Evolutionary conservation across 2,797 vertebrate genomes (phyloP), one percentile per base, ranked within the genome.

Genomic region (Coendou prehensilis): DNA sequence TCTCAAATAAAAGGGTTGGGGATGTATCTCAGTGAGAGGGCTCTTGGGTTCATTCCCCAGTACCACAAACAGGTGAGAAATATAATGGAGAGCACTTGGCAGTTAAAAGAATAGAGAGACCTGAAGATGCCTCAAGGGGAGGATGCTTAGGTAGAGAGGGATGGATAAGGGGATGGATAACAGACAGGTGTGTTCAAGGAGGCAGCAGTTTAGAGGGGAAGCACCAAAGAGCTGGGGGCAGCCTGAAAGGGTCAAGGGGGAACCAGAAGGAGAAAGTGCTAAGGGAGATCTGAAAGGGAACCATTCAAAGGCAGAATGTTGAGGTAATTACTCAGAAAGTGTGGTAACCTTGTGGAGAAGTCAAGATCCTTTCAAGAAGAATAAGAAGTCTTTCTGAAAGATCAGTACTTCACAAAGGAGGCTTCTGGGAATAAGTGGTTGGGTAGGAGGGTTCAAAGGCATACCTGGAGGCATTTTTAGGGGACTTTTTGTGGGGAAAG

Each of bases 261-360:
- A 93, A 64, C 30, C 56, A 89, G 54, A 45, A 54, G n/a, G 78
- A 87, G 33, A 95, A 87, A 87, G 91, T 78, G 50, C 83, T 79
- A 54, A 96, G 73, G 37, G 79, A 94, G 63, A 89, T 7, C n/a
- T 91, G 47, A 92, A 69, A 95, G 41, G 69, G 45, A 91, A 93
- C 54, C 59, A 89, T 61, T 69, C 71, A 89, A 78, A 93, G 73
- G 75, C 33, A 93, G 82, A 92, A 85, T 88, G 33, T 79, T 50
- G 50, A 94, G 96, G 88, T 69, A 82, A 95, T 9, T 96, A 92
- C 83, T 93, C 85, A 89, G 79, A 92, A 73, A 52, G 57, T 95
- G 26, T 64, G 50, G 59, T 61, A 67, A 73, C 28, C 33, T 37
- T 47, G 13, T 75, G 23, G 33, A 92, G 47, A 84, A 87, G 56